These are phyloP conservation scores for Eurytoma californica DNA, from an alignment of 2,888 invertebrate genomes.

Conservation along the genomic window DNA sequence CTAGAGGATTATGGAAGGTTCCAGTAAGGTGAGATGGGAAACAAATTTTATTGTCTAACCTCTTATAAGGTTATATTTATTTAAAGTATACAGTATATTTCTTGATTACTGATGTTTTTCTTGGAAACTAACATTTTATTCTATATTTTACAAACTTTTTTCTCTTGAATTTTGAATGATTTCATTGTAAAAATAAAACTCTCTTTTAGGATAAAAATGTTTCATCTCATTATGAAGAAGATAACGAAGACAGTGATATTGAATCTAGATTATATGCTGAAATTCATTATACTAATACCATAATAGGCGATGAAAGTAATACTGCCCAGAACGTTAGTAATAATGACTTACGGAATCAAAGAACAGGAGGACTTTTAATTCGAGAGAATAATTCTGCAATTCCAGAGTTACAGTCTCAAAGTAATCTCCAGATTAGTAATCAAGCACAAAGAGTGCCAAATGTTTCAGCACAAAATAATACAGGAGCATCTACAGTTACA, in stretches of 20 bases:
- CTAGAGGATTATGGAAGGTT: too few relatives aligned
- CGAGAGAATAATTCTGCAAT: too few relatives aligned
- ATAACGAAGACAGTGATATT: constrained; percentile 59
- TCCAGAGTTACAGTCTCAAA: too few relatives aligned
- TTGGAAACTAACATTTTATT: too few relatives aligned
- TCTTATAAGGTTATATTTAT: too few relatives aligned
- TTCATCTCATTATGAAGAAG: constrained; percentile 29
- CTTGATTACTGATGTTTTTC: too few relatives aligned
- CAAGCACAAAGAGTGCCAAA: not conserved
- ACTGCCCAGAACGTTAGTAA: not conserved
- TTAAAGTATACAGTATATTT: not conserved
- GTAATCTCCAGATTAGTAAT: not conserved
- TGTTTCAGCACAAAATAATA: not conserved
- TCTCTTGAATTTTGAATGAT: not conserved
- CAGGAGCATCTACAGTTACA: not conserved
- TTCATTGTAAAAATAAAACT: constrained; percentile 5
- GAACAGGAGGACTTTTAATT: not conserved
- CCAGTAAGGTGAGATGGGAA: too few relatives aligned
- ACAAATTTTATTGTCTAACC: too few relatives aligned
- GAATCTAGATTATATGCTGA: constrained; percentile 67
- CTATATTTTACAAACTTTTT: not conserved
- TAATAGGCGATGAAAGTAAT: constrained; percentile 52
- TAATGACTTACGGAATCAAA: constrained; percentile 2
- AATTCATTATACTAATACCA: constrained; percentile 65
- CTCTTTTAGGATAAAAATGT: constrained; percentile 18